Evolutionary conservation across 2,888 invertebrate species (phyloP), one percentile per base, ranked within the genome.

Genomic region (Choristoneura rosaceana): DNA sequence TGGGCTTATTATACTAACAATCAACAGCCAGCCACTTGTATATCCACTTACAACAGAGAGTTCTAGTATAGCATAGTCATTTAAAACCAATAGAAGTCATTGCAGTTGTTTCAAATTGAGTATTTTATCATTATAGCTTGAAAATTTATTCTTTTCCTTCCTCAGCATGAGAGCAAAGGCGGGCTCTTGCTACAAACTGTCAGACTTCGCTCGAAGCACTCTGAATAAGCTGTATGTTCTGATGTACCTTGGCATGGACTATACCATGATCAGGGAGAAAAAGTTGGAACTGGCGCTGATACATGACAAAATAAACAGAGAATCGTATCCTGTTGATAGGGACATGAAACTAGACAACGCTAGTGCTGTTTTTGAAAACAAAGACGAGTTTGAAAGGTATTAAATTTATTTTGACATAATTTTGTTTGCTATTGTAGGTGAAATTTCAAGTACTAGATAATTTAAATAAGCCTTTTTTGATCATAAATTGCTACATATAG

Each of bases 241-340:
- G 1, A 93, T 92, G 89, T 94, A 93, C 76, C 82, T 94, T 4
- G 94, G 95, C 2, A 89, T 91, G 10, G 84, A 91, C 74, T 89
- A 86, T 55, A 84, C 77, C 14, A 76, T 87, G 0, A 87, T 94
- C 62, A 84, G 90, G 68, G 92, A 94, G 0, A 91, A 90, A 68
- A 87, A 81, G 33, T 79, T 94, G 14, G 94, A 94, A 74, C 76
- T 90, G 0, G 80, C 85, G 41, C 84, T 93, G 3, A 79, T 94
- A 0, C 80, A 90, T 75, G 87, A 91, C 69, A 91, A 90, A 78
- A 82, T 79, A 14, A 81, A 84, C 1, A 81, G 78, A 14, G 93
- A 94, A 75, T 87, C 87, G 0, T 94, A 87, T 76, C 94, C 94
- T 0, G 76, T 92, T 10, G 85, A 86, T 60, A 86, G 86, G 64